Conservation (phyloP, 2,113 vertebrate genomes). For the Puffinus mauretanicus region DNA sequence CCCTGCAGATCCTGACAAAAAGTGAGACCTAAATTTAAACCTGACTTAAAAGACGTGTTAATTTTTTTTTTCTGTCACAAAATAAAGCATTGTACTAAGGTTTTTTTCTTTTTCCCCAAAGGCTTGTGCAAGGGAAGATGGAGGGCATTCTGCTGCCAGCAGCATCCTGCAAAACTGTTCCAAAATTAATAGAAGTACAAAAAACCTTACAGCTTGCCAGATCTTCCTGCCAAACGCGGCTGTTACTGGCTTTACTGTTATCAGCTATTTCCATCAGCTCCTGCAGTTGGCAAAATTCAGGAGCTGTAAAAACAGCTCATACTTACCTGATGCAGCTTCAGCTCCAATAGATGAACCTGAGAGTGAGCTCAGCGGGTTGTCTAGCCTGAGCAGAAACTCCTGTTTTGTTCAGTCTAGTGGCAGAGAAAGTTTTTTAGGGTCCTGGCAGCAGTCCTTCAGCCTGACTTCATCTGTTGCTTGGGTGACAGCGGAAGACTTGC, state of each 20-base stretch:
- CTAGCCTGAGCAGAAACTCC: conserved; percentile 38
- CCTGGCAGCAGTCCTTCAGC: conserved; percentile 74
- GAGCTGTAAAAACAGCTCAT: background rate
- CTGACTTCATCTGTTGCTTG: conserved; percentile 70
- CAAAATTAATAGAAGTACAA: conserved; percentile 30
- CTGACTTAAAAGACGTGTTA: background rate
- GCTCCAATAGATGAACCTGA: conserved; percentile 9
- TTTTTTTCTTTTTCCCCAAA: background rate
- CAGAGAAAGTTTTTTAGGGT: conserved; percentile 20
- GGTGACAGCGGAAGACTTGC: conserved; percentile 49
- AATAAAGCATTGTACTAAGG: conserved; percentile 4
- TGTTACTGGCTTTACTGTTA: conserved; percentile 74
- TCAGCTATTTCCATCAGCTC: conserved; percentile 71
- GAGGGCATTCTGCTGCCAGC: conserved; percentile 10
- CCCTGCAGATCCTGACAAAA: background rate
- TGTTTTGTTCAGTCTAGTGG: conserved; percentile 12
- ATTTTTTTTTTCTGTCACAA: background rate
- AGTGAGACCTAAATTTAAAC: background rate
- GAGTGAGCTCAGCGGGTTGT: conserved; percentile 59
- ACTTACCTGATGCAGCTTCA: background rate
- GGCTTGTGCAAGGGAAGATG: conserved; percentile 53
- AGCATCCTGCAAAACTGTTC: conserved; percentile 42
- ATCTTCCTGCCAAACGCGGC: conserved; percentile 71
- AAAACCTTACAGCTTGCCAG: conserved; percentile 75
- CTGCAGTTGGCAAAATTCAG: conserved; percentile 16